Conservation (phyloP, 2,888 invertebrate genomes). For the Thereva unica region DNA sequence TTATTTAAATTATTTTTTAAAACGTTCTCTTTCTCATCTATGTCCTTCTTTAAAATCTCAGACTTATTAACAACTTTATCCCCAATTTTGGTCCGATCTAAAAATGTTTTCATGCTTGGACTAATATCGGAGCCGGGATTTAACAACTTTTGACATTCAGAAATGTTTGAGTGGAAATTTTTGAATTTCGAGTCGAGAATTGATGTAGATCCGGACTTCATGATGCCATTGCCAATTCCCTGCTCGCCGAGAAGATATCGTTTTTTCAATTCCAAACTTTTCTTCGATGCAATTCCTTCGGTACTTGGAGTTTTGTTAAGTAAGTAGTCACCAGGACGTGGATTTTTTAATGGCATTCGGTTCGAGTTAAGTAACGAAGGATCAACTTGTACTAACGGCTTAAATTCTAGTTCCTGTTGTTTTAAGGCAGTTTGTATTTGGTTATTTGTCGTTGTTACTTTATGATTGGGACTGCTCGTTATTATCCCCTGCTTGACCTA, state of each 20-base stretch:
- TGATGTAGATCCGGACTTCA: conserved; percentile 82
- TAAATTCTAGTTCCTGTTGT: conserved; percentile 55
- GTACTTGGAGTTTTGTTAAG: conserved; percentile 83
- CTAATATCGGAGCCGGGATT: conserved; percentile 75
- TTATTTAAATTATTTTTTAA: conserved; percentile 57
- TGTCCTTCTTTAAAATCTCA: conserved; percentile 45
- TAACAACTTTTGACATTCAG: conserved; percentile 84
- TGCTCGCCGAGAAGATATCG: conserved; percentile 78
- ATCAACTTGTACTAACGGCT: conserved; percentile 58
- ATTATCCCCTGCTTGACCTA: conserved; percentile 56
- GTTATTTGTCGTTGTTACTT: conserved; percentile 43
- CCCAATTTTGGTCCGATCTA: conserved; percentile 58
- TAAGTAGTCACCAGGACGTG: conserved; percentile 72
- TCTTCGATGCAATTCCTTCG: conserved; percentile 84
- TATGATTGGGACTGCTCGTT: conserved; percentile 46
- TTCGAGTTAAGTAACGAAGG: conserved; percentile 53
- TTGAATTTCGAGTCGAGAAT: conserved; percentile 83
- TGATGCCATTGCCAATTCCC: conserved; percentile 68
- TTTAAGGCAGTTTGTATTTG: conserved; percentile 42
- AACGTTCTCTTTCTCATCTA: conserved; percentile 55
- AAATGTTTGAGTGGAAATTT: conserved; percentile 82
- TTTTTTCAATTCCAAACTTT: conserved; percentile 83
- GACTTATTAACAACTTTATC: conserved; percentile 44
- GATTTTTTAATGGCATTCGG: conserved; percentile 61
- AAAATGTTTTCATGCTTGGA: conserved; percentile 71